Evolutionary conservation across 2,888 invertebrate species (phyloP).

Genomic region (Onchidella celtica): DNA sequence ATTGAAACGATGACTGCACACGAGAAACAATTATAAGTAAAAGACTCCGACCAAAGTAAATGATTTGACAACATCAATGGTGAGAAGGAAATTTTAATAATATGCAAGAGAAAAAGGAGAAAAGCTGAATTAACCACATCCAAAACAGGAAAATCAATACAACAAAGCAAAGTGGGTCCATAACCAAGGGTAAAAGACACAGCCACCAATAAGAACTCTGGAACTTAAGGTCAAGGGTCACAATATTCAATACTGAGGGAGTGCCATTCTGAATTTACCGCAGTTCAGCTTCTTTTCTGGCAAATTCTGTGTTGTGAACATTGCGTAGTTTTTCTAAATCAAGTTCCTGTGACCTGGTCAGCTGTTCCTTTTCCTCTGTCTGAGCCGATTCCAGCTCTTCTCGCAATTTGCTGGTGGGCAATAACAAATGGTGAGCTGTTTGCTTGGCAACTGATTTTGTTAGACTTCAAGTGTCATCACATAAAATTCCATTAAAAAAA

Average conservation of each 20-base stretch:
- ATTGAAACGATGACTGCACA: no score
- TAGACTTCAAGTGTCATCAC: no score
- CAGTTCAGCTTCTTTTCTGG: constrained; percentile 37
- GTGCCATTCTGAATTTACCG: constrained; percentile 44
- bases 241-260: background rate
- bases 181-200: background rate
- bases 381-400: constrained; percentile 45
- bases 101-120: no score
- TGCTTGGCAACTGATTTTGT: no score
- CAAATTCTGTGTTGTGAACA: constrained; percentile 23
- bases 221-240: background rate
- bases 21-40: no score
- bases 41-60: no score
- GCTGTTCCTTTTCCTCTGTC: constrained; percentile 37
- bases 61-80: no score
- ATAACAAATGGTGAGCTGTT: no score
- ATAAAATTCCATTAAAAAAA: no score
- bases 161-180: background rate
- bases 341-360: constrained; percentile 37
- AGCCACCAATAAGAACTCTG: background rate
- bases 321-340: constrained; percentile 47
- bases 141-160: background rate
- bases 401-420: constrained; percentile 46
- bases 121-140: no score
- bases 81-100: no score